Conservation (phyloP, 2,113 vertebrate species). For the Trichomycterus rosablanca region DNA sequence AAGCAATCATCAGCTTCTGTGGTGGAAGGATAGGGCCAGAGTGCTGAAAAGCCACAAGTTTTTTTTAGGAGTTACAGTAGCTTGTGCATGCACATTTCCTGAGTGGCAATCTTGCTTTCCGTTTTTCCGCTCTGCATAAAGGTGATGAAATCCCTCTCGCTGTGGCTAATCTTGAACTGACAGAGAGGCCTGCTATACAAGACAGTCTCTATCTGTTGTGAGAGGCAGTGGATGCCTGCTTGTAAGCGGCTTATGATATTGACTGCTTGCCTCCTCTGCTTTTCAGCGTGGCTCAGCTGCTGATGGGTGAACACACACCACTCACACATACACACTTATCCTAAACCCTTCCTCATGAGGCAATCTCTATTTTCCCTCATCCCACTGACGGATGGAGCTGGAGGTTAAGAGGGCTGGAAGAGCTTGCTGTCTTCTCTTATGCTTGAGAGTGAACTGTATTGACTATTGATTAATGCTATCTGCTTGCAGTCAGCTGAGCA, state of each 20-base stretch:
- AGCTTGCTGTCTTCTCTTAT: constrained; percentile 20
- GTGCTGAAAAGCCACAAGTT: constrained; percentile 30
- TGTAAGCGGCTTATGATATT: constrained; percentile 53
- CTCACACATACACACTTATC: constrained; percentile 21
- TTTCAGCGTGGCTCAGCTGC: constrained; percentile 41
- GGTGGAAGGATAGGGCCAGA: constrained; percentile 41
- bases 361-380: constrained; percentile 31
- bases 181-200: constrained; percentile 48
- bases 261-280: constrained; percentile 48
- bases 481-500: constrained; percentile 31
- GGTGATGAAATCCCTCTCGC: constrained; percentile 50
- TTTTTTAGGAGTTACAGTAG: constrained; percentile 44
- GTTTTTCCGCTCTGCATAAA: constrained; percentile 51
- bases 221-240: constrained; percentile 44
- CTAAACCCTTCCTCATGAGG: constrained; percentile 40
- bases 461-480: constrained; percentile 40
- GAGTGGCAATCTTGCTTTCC: constrained; percentile 47
- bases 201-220: constrained; percentile 47
- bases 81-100: constrained; percentile 50
- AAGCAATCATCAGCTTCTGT: constrained; percentile 44
- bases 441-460: constrained; percentile 25
- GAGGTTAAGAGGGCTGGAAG: constrained; percentile 32
- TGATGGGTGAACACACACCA: constrained; percentile 28
- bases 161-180: constrained; percentile 50
- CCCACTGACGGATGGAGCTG: constrained; percentile 16